Base-by-base conservation (phyloP, 1,140 invertebrate genomes). In the Melipona quadrifasciata region DNA sequence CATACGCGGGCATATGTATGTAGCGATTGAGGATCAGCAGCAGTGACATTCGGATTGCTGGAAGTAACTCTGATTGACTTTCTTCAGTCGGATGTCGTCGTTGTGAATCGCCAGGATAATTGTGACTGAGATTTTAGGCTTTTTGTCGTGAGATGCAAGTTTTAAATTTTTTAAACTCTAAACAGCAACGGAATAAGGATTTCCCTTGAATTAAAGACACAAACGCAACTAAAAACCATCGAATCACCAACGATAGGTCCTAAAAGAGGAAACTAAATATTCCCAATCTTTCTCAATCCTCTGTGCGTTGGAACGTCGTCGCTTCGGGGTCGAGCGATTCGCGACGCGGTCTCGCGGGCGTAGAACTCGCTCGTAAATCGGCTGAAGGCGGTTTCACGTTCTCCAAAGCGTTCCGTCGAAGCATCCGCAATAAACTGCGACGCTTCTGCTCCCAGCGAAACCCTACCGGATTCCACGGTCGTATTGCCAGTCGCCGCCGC, bases 311-410 rank as follows among this genome's bases (percentile, higher is more conserved):
- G 19, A 39, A 68, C 34, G 61, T 76, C 24, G 39, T 47, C 51
- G 67, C 76, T 78, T 78, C 74, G 74, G 65, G 74, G 75, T n/a
- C 82, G 58, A 75, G 74, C 83, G 87, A 90, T 88, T 91, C 86
- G 89, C 85, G 86, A 89, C 87, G 90, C 85, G 88, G 76, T 90
- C 84, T 84, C 80, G 31, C 78, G 64, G 81, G 72, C 73, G 84
- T 84, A 82, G 84, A 89, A 90, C 64, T 91, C 90, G 91, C 86
- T 93, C 92, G 92, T 93, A 93, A 93, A 93, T 93, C 92, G 91
- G 39, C 53, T 58, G 74, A 71, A 81, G 86, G 87, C 80, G 87
- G 84, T 89, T 84, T 89, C 80, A 68, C 87, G 87, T 86, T 88
- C 76, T 78, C 78, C 57, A 82, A 88, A 88, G 65, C 82, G 84